A percentile compares a stretch with the other conserved stretches of the same genome.
Evolutionary conservation across 2,888 invertebrate species (phyloP).

Genomic region (Platycnemis pennipes): DNA sequence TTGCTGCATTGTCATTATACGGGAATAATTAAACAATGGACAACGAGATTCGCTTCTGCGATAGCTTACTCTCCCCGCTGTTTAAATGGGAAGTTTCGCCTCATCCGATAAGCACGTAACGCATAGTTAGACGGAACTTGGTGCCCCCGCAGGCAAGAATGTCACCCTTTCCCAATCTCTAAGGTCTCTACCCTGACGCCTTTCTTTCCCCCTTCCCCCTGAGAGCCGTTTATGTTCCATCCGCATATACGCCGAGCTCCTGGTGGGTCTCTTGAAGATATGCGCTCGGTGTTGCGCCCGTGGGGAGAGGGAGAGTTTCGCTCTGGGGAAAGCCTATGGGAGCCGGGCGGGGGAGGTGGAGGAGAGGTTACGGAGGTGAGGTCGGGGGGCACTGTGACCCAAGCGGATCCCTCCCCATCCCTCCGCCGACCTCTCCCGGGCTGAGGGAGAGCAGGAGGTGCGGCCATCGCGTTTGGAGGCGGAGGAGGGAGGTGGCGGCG

Average conservation of each 20-base stretch:
- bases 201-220: neutral
- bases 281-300: neutral
- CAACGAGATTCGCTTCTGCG: neutral
- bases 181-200: neutral
- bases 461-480: conserved; percentile 7
- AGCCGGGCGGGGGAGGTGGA: conserved; percentile 32
- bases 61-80: neutral
- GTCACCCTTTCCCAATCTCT: neutral
- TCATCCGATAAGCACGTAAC: neutral
- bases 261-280: neutral
- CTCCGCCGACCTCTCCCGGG: neutral
- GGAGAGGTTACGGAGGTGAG: conserved; percentile 22
- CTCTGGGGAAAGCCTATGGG: conserved; percentile 11
- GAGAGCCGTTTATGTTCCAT: neutral
- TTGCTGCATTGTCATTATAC: neutral
- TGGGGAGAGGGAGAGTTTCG: neutral
- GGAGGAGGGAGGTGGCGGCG: neutral
- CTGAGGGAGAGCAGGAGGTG: neutral
- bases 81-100: neutral
- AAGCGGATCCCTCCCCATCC: neutral
- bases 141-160: neutral
- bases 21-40: conserved; percentile 9
- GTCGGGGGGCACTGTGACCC: conserved; percentile 47
- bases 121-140: neutral
- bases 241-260: neutral